These are phyloP conservation scores for Stegodyphus mimosarum DNA, from an alignment of 1,140 invertebrate species.

Conservation along the genomic window DNA sequence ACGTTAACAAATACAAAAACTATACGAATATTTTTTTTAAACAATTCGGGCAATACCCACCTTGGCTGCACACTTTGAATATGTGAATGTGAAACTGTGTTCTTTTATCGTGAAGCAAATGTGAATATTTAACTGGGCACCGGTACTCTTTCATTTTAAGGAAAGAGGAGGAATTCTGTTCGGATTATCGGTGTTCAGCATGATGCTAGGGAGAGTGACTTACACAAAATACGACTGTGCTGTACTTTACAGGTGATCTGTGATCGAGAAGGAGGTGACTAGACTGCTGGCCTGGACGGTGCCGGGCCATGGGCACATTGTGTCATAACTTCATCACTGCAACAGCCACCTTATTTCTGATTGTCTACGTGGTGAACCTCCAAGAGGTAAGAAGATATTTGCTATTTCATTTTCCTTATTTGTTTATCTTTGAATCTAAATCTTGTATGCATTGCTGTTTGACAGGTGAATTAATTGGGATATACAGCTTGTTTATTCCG, in stretches of 20 bases:
- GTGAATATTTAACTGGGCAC: neutral
- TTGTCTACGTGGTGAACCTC: constrained; percentile 13
- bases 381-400: constrained; percentile 27
- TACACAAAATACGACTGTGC: neutral
- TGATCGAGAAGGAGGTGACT: constrained; percentile 33
- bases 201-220: neutral
- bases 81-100: too few relatives aligned
- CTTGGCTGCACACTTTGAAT: too few relatives aligned
- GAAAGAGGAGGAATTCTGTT: too few relatives aligned
- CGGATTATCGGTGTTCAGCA: neutral
- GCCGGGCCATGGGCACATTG: constrained; percentile 41
- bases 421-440: neutral
- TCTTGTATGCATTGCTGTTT: too few relatives aligned
- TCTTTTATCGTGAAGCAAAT: neutral
- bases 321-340: constrained; percentile 46
- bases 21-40: too few relatives aligned
- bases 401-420: neutral
- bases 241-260: constrained; percentile 51
- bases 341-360: constrained; percentile 45
- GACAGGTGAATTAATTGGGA: too few relatives aligned
- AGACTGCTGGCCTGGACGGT: constrained; percentile 36
- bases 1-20: too few relatives aligned
- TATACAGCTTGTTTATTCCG: too few relatives aligned
- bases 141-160: neutral
- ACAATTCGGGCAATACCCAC: too few relatives aligned